Conservation (phyloP, 2,113 vertebrate genomes). For the Paradisaea rubra region DNA sequence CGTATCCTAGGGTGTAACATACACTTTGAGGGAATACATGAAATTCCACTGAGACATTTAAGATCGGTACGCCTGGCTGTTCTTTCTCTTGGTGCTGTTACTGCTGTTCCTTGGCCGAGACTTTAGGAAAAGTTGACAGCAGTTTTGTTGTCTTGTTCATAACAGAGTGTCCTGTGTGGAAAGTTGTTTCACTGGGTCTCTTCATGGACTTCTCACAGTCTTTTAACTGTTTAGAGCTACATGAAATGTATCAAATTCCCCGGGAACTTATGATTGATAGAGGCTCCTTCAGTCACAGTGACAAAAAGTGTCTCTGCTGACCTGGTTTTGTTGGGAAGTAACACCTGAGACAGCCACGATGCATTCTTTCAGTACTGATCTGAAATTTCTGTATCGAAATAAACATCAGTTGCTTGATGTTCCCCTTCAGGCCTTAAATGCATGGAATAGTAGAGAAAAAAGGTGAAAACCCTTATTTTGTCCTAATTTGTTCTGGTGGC, state of each 20-base stretch:
- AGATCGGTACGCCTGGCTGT: background rate
- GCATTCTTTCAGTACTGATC: background rate
- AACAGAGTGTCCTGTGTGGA: background rate
- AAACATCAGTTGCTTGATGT: background rate
- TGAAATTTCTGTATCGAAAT: background rate
- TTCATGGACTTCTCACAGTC: background rate
- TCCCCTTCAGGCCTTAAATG: background rate
- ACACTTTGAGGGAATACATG: background rate
- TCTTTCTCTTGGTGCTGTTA: background rate
- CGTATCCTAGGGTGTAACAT: background rate
- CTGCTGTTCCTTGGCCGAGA: background rate
- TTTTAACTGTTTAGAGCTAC: background rate
- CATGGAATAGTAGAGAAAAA: background rate
- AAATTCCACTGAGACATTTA: background rate
- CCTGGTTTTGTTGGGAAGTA: background rate
- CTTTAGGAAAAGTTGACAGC: background rate
- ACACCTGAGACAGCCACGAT: background rate
- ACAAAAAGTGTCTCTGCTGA: background rate
- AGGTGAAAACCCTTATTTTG: background rate
- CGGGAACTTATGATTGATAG: background rate
- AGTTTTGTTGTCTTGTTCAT: background rate
- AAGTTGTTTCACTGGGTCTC: background rate
- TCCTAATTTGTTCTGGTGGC: background rate
- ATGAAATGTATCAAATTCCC: background rate
- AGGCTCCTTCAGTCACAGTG: background rate